Percentiles rank a stretch among this genome's conserved stretches.
phyloP scores from a whole-genome alignment of 2,888 invertebrate species.

The Caenorhabditis wallacei region DNA sequence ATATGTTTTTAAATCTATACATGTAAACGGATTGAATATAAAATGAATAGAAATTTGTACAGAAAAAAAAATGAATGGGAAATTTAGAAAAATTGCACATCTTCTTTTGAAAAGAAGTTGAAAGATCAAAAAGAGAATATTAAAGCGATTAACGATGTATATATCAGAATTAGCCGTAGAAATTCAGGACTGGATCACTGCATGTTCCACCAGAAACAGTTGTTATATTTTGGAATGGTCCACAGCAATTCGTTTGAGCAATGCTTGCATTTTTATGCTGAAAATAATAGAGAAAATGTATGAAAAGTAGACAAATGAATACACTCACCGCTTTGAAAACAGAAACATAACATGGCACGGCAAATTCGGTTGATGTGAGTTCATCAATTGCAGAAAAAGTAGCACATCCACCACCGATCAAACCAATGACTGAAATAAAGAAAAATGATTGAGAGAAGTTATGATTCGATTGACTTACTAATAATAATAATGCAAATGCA shows the following conservation, averaged over 20 bases:
- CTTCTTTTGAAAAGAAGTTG: conserved; percentile 20
- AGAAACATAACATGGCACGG: conserved; percentile 77
- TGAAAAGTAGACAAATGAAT: neutral
- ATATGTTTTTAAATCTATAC: conserved; percentile 37
- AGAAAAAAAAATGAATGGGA: conserved; percentile 23
- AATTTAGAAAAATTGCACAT: neutral
- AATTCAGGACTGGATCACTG: conserved; percentile 66
- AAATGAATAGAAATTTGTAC: conserved; percentile 44
- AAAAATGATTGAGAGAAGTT: too few relatives aligned
- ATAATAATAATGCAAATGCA: conserved; percentile 70
- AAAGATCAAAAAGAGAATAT: conserved; percentile 29
- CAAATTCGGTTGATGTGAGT: conserved; percentile 76
- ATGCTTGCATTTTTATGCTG: neutral
- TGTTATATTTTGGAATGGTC: conserved; percentile 74
- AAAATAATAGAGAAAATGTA: neutral
- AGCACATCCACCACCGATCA: conserved; percentile 80
- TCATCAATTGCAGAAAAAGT: conserved; percentile 80
- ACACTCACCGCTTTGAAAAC: conserved; percentile 57
- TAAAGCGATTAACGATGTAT: conserved; percentile 11
- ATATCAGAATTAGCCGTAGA: conserved; percentile 57
- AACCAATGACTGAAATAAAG: conserved; percentile 77
- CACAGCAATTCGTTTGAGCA: conserved; percentile 77
- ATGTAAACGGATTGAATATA: conserved; percentile 36
- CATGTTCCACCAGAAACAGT: conserved; percentile 57
- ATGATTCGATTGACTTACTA: conserved; percentile 48